Evolutionary conservation across 2,797 vertebrate genomes (phyloP).

Genomic region (Scleropages formosus): DNA sequence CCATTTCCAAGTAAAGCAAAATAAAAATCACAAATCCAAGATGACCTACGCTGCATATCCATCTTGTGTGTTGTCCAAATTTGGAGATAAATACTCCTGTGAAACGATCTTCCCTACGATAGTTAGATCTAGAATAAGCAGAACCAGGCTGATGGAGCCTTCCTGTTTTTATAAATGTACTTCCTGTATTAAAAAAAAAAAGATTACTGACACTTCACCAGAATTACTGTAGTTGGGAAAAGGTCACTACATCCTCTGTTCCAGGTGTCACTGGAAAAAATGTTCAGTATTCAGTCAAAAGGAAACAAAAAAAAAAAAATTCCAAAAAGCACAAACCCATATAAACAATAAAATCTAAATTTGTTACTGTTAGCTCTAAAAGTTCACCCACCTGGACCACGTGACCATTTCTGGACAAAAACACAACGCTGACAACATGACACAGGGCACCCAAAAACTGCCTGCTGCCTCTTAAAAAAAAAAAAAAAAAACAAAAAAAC

Average conservation of each 20-base stretch:
- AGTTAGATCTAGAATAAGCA: slow-evolving; percentile 16
- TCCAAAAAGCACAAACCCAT: background rate
- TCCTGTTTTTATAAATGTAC: slow-evolving; percentile 47
- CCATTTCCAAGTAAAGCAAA: background rate
- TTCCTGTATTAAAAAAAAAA: slow-evolving; percentile 1
- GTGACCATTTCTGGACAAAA: background rate
- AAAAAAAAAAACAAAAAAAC: too few species aligned
- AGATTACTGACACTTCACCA: slow-evolving; percentile 14
- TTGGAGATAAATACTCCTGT: background rate
- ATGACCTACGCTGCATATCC: slow-evolving; percentile 14
- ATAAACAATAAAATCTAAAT: background rate
- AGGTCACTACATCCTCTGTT: background rate
- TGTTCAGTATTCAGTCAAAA: background rate
- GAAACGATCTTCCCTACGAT: too few species aligned
- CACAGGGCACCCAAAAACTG: too few species aligned
- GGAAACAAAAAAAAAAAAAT: background rate
- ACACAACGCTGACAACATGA: too few species aligned
- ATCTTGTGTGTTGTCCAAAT: too few species aligned
- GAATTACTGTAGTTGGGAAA: slow-evolving; percentile 11
- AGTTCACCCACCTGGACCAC: background rate
- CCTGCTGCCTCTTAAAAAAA: too few species aligned
- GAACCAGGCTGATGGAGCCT: slow-evolving; percentile 30
- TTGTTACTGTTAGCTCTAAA: too few species aligned
- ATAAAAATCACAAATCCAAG: background rate
- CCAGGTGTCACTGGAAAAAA: background rate